phyloP scores from a whole-genome alignment of 2,888 invertebrate genomes.

The Caenorhabditis sp. region DNA sequence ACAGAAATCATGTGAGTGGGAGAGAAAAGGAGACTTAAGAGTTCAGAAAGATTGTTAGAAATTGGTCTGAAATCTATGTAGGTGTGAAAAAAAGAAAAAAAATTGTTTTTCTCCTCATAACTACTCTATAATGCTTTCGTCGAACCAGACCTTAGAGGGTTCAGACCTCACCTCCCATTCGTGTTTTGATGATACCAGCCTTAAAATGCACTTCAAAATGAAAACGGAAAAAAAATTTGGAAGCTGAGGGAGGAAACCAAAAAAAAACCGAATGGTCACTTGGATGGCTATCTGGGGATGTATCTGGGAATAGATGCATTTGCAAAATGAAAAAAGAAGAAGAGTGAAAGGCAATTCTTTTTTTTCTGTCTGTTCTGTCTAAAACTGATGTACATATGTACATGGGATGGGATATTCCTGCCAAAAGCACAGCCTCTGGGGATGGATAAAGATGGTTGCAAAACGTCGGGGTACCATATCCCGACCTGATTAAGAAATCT shows the following conservation, averaged over 20 bases:
- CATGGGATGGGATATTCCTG: slow-evolving; percentile 37
- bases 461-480: too few species aligned
- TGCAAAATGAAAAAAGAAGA: slow-evolving; percentile 56
- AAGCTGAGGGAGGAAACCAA: not conserved
- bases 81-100: not conserved
- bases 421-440: slow-evolving; percentile 28
- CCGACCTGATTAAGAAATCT: too few species aligned
- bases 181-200: slow-evolving; percentile 41
- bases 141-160: not conserved
- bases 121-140: slow-evolving; percentile 6
- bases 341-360: slow-evolving; percentile 7
- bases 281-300: slow-evolving; percentile 47
- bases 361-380: slow-evolving; percentile 25
- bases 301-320: slow-evolving; percentile 46
- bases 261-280: slow-evolving; percentile 41
- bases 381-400: slow-evolving; percentile 44
- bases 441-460: slow-evolving; percentile 33
- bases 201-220: slow-evolving; percentile 58
- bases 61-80: not conserved
- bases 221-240: slow-evolving; percentile 25
- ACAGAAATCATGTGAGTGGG: not conserved
- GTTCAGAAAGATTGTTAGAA: slow-evolving; percentile 6
- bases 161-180: not conserved
- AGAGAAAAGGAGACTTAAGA: not conserved
- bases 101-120: slow-evolving; percentile 4